Evolutionary conservation across 2,797 vertebrate species (phyloP).

Genomic region (Microctenopoma stevenorrisi): DNA sequence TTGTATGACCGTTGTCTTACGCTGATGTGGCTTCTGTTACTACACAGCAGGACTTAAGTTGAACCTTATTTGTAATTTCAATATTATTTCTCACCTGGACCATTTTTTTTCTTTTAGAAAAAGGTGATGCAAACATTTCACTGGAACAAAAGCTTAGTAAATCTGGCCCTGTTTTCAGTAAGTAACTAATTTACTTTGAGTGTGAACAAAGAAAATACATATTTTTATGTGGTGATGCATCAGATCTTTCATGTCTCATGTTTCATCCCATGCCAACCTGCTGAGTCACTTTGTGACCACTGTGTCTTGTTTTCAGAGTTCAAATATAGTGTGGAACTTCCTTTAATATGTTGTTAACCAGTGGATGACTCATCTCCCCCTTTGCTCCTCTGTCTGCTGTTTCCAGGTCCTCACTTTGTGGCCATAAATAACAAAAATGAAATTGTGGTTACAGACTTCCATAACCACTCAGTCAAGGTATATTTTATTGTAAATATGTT

Average conservation of each 20-base stretch:
- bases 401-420: conserved; percentile 94
- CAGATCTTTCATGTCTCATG: conserved; percentile 42
- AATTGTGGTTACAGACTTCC: conserved; percentile 97
- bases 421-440: conserved; percentile 98
- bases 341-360: conserved; percentile 21
- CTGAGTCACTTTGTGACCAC: conserved; percentile 47
- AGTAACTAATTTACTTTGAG: conserved; percentile 71
- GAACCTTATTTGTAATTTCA: conserved; percentile 31
- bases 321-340: conserved; percentile 64
- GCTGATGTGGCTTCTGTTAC: conserved; percentile 12
- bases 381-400: conserved; percentile 26
- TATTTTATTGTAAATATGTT: conserved; percentile 33
- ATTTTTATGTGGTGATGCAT: conserved; percentile 43
- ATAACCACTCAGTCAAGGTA: conserved; percentile 99
- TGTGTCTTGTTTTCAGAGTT: conserved; percentile 45
- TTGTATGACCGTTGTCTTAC: conserved; percentile 11
- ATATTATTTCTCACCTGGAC: conserved; percentile 68
- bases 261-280: conserved; percentile 40
- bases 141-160: conserved; percentile 87
- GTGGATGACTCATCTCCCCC: conserved; percentile 58
- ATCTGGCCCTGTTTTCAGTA: conserved; percentile 87
- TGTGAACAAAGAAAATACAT: conserved; percentile 40
- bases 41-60: conserved; percentile 36
- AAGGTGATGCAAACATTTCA: conserved; percentile 84
- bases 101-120: conserved; percentile 81